phyloP scores from a whole-genome alignment of 2,113 vertebrate species.

The Lagenorhynchus albirostris region DNA sequence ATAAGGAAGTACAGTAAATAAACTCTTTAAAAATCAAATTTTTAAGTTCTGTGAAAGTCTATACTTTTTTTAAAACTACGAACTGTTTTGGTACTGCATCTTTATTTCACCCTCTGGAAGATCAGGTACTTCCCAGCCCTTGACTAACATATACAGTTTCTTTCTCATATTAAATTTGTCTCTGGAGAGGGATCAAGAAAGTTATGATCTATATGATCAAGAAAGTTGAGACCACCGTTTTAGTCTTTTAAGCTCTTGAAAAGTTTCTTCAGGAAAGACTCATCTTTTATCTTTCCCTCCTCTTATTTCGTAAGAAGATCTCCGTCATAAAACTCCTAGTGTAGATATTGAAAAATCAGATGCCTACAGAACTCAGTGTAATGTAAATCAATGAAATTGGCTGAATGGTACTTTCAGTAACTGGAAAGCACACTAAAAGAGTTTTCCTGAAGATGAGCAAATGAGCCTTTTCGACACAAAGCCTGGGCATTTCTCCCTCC shows the following conservation, averaged over 20 bases:
- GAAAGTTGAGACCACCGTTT: not conserved
- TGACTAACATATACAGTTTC: not conserved
- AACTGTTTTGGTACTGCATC: not conserved
- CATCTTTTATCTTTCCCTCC: not conserved
- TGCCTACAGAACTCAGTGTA: not conserved
- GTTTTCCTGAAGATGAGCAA: not conserved
- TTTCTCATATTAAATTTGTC: slow-evolving; percentile 19
- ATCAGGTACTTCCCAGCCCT: not conserved
- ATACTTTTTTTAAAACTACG: not conserved
- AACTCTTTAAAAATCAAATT: not conserved
- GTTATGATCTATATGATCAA: not conserved
- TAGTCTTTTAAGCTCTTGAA: not conserved
- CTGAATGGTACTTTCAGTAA: not conserved
- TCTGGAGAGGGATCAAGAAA: not conserved
- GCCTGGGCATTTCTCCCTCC: too few species aligned
- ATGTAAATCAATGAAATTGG: not conserved
- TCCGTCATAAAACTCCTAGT: not conserved
- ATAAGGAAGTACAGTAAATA: not conserved
- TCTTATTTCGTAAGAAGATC: not conserved
- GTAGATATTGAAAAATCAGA: not conserved
- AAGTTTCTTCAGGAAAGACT: not conserved
- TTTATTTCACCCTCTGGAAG: slow-evolving; percentile 19
- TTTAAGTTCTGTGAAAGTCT: not conserved
- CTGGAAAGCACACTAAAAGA: slow-evolving; percentile 5
- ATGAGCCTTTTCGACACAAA: too few species aligned